phyloP scores from a whole-genome alignment of 2,888 invertebrate genomes.

The Brenthis daphne region DNA sequence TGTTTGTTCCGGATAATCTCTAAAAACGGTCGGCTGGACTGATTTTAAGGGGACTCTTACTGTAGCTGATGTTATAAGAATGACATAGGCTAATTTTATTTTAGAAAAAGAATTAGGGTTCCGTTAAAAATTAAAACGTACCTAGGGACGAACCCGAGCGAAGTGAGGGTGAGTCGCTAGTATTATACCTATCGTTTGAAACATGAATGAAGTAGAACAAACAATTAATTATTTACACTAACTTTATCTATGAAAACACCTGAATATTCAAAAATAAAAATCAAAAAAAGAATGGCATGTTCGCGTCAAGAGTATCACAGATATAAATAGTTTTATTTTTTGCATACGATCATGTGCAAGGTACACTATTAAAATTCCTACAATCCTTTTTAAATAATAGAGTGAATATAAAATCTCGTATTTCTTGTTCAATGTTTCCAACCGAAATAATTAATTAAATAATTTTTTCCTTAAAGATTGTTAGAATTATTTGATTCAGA shows the following conservation, averaged over 20 bases:
- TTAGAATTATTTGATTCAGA: constrained; percentile 14
- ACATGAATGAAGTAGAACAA: background rate
- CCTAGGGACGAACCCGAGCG: too few relatives aligned
- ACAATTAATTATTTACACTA: background rate
- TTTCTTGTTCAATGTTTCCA: background rate
- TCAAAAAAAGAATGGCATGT: background rate
- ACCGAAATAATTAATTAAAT: background rate
- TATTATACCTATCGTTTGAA: background rate
- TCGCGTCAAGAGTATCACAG: constrained; percentile 9
- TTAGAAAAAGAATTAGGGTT: too few relatives aligned
- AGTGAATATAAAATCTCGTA: constrained; percentile 2
- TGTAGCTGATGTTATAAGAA: too few relatives aligned
- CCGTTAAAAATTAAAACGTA: too few relatives aligned
- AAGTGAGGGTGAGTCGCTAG: too few relatives aligned
- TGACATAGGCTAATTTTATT: too few relatives aligned
- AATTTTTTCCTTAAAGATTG: constrained; percentile 14
- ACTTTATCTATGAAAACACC: too few relatives aligned
- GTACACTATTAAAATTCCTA: constrained; percentile 30
- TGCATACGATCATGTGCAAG: constrained; percentile 28
- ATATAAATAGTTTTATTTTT: constrained; percentile 27
- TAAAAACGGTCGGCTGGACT: too few relatives aligned
- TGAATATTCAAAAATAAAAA: too few relatives aligned
- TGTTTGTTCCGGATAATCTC: too few relatives aligned
- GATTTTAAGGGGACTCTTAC: too few relatives aligned
- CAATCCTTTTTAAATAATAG: constrained; percentile 28